Evolutionary conservation across 2,797 vertebrate genomes (phyloP).

Genomic region (Eleutherodactylus coqui): DNA sequence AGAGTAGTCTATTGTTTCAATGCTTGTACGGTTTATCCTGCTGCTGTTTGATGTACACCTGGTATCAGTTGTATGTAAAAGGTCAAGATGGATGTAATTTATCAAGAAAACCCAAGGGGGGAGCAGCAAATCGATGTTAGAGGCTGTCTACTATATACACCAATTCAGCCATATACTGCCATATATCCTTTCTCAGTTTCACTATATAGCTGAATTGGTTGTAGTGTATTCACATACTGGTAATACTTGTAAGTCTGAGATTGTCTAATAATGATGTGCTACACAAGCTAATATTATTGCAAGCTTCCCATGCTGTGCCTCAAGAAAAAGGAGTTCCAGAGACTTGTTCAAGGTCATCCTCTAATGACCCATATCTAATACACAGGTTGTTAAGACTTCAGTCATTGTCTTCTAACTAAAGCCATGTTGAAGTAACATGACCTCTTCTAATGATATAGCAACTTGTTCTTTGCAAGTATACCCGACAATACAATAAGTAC

Average conservation of each 20-base stretch:
- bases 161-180: neutral
- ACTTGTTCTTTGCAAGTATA: conserved; percentile 29
- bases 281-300: conserved; percentile 40
- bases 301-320: conserved; percentile 24
- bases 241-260: conserved; percentile 35
- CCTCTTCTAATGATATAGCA: conserved; percentile 15
- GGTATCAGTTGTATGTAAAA: conserved; percentile 34
- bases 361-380: conserved; percentile 53
- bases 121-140: conserved; percentile 38
- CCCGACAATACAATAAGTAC: conserved; percentile 22
- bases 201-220: neutral
- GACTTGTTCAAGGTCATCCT: conserved; percentile 48
- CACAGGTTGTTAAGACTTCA: conserved; percentile 41
- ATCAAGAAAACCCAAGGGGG: conserved; percentile 44
- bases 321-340: conserved; percentile 26
- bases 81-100: conserved; percentile 54
- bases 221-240: neutral
- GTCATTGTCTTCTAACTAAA: conserved; percentile 47
- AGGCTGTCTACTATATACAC: conserved; percentile 3
- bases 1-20: neutral
- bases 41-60: neutral
- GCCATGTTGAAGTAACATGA: conserved; percentile 31
- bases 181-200: conserved; percentile 1
- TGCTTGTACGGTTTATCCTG: neutral
- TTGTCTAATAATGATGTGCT: conserved; percentile 37